Evolutionary conservation across 2,888 invertebrate species (phyloP), one percentile per base, ranked within the genome.

Genomic region (Scaptodrosophila latifasciaeformis): DNA sequence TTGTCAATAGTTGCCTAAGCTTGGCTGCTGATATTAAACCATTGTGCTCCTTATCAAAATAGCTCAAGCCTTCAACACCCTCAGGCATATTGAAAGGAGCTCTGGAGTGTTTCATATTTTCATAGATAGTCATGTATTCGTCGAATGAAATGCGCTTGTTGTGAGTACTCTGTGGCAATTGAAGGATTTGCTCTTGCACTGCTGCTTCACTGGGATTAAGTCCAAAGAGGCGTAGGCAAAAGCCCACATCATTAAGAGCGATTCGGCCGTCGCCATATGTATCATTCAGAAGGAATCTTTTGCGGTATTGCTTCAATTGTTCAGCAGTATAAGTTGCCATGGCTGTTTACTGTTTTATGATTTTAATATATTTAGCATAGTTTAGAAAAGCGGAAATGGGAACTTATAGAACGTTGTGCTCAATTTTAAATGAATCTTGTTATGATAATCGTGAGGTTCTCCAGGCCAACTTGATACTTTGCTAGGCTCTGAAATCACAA

Each of bases 191-290:
- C 4, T 49, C 27, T 9, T 24, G 30, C 15, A 72, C 31, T 24
- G 35, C 19, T 4, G 29, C 53, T 54, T 72, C 66, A n/a, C 44
- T 69, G 52, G 72, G 72, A 66, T 76, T 72, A 39, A 60, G 37
- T 5, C 70, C 72, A 37, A 60, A n/a, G 2, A 57, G 39, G 1
- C 79, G 58, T 6, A 72, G 55, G 21, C 72, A 72, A 10, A 72
- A 59, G 5, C 67, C 79, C 49, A 72, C 44, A 7, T 62, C 54
- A 10, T 18, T 19, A 21, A 44, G 24, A n/a, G 40, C 54, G 13
- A 72, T 76, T 54, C 61, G 68, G 9, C 49, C 59, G 40, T 78
- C 79, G 10, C 66, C 54, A 2, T 43, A 27, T 1, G 3, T 29
- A 18, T 58, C 69, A 24, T 53, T 46, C 15, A 51, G 34, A 7